Conservation (phyloP, 2,113 vertebrate species). For the Condylura cristata region DNA sequence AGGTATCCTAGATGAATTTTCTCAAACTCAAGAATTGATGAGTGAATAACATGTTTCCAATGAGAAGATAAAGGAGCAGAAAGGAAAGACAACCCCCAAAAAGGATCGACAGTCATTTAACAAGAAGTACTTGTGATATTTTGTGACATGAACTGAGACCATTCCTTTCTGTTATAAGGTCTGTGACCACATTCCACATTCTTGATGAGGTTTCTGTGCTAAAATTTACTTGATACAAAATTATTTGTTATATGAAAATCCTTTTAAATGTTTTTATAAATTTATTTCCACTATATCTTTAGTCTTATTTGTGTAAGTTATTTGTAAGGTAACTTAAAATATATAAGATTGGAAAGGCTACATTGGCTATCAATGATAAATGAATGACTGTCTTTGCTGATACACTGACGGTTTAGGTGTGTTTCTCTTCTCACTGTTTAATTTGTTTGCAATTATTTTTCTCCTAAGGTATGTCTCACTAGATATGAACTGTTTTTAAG, state of each 20-base stretch:
- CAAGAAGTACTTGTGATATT: not conserved
- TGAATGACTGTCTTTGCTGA: not conserved
- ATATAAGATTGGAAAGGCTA: not conserved
- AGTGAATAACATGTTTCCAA: slow-evolving; percentile 35
- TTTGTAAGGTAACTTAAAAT: slow-evolving; percentile 31
- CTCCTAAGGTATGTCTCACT: not conserved
- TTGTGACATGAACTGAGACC: not conserved
- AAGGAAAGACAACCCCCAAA: not conserved
- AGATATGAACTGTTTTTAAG: not conserved
- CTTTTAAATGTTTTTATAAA: slow-evolving; percentile 17
- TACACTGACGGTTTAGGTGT: not conserved
- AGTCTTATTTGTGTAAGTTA: not conserved
- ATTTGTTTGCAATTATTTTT: slow-evolving; percentile 34
- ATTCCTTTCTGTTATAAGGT: not conserved
- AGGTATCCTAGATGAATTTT: slow-evolving; percentile 43
- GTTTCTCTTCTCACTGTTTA: not conserved
- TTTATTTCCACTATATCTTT: not conserved
- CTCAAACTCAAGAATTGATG: slow-evolving; percentile 17
- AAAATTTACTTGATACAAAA: slow-evolving; percentile 11
- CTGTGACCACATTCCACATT: not conserved
- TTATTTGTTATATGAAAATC: not conserved
- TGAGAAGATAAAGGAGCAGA: not conserved
- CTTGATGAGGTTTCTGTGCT: not conserved
- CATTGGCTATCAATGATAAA: not conserved
- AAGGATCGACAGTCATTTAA: not conserved